Base-by-base conservation (phyloP, 2,888 invertebrate species). In the Thalpophila matura region DNA sequence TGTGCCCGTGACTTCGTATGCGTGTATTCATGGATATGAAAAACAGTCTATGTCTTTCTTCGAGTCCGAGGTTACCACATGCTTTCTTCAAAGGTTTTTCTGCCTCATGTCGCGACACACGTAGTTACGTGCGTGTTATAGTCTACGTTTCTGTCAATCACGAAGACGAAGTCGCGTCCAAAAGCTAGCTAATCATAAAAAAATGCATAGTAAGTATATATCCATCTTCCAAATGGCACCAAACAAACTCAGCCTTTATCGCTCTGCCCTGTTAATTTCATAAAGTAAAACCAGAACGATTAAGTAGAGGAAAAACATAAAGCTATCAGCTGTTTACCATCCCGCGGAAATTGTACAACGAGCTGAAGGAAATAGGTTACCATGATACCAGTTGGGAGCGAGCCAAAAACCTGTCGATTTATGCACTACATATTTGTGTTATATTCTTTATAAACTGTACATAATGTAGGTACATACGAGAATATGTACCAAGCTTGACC, bases 401-500 rank as follows among this genome's bases (percentile, higher is more conserved):
- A 65, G 76, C 79, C 79, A 76, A 55, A 60, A 70, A 57, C 50
- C 75, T 78, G 79, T 70, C 75, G 76, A 75, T 75, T 74, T 64
- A 74, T 74, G 47, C 59, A 47, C 56, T 54, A 54, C 70, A 69
- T 69, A 61, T 74, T 77, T 64, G 46, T 57, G 40, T 64, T 56
- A 64, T 58, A 59, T 68, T 74, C 47, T 68, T 61, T 56, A 74
- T 74, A 60, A 71, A 68, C 68, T 60, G 26, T 56, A 74, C 68
- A 60, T 74, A 68, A 68, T 60, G 26, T 45, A 54, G 27, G 42
- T 56, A 67, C 33, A 33, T 51, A 16, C 60, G 43, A 38, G 66
- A 12, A 12, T 49, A 49, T 49, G 27, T 49, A 45, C 20, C 29
- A 42, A 50, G 49, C 38, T 20, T 33, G 49, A 16, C 18, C 37